These are phyloP conservation scores for Danaus plexippus DNA, from an alignment of 1,140 invertebrate genomes.

Conservation along the genomic window DNA sequence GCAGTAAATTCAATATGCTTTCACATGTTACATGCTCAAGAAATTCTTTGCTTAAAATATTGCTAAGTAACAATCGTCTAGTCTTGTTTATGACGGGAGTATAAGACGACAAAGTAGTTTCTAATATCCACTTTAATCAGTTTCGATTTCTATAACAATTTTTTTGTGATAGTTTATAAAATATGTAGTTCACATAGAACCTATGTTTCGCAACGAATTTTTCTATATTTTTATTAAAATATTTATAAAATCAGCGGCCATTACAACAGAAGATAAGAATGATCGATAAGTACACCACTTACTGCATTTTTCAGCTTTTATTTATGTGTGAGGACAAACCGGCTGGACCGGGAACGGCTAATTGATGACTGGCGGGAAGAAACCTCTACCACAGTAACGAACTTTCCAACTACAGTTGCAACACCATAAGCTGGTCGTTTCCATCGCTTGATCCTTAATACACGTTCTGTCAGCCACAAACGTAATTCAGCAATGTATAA, in stretches of 20 bases:
- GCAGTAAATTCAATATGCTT: conserved; percentile 9
- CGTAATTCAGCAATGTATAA: too few relatives aligned
- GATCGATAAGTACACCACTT: conserved; percentile 22
- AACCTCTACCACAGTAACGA: conserved; percentile 10
- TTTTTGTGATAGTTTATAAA: too few relatives aligned
- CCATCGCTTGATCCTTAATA: conserved; percentile 10
- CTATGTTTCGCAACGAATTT: too few relatives aligned
- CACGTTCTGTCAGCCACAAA: not conserved
- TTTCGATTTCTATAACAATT: too few relatives aligned
- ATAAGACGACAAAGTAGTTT: too few relatives aligned
- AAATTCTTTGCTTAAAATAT: too few relatives aligned
- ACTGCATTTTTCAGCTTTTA: conserved; percentile 20
- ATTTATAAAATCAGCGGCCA: conserved; percentile 16
- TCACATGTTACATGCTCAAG: not conserved
- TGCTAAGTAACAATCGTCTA: too few relatives aligned
- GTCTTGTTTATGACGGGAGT: too few relatives aligned
- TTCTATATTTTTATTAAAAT: too few relatives aligned
- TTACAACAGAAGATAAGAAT: conserved; percentile 18
- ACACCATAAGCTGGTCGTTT: not conserved
- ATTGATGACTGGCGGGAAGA: conserved; percentile 35
- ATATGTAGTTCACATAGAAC: too few relatives aligned
- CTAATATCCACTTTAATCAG: too few relatives aligned
- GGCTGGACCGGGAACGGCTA: conserved; percentile 19
- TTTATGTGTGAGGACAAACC: conserved; percentile 16
- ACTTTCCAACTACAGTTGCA: conserved; percentile 1